phyloP scores from a whole-genome alignment of 2,888 invertebrate species.

The Napeogenes sylphis region DNA sequence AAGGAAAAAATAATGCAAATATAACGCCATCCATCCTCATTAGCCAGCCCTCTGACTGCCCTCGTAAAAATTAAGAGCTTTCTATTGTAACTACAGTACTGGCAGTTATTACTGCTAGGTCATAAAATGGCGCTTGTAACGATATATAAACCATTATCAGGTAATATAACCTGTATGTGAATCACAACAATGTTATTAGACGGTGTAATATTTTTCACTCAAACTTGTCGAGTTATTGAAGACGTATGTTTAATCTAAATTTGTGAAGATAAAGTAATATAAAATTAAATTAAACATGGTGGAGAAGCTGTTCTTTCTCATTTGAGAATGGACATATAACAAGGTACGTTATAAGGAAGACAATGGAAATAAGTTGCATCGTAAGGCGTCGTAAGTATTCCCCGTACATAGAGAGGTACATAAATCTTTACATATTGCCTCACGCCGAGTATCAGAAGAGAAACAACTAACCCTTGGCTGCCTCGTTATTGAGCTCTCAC shows the following conservation, averaged over 20 bases:
- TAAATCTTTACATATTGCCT: constrained; percentile 75
- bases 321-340: constrained; percentile 19
- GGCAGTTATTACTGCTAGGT: constrained; percentile 10
- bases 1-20: constrained; percentile 15
- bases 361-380: constrained; percentile 62
- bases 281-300: neutral
- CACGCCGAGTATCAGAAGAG: constrained; percentile 65
- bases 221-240: neutral
- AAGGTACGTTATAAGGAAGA: constrained; percentile 37
- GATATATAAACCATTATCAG: no score
- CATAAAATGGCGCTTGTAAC: neutral
- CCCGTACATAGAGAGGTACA: constrained; percentile 57
- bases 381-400: constrained; percentile 59
- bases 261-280: neutral
- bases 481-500: constrained; percentile 79
- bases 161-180: no score
- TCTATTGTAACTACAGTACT: constrained; percentile 7
- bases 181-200: no score
- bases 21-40: constrained; percentile 20
- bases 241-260: neutral
- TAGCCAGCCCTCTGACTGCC: constrained; percentile 20
- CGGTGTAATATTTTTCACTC: neutral
- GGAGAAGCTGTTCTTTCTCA: constrained; percentile 15
- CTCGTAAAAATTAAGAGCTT: constrained; percentile 19
- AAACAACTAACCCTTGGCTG: constrained; percentile 77